Base-by-base conservation (phyloP, 2,113 vertebrate species). In the Tachysurus fulvidraco region DNA sequence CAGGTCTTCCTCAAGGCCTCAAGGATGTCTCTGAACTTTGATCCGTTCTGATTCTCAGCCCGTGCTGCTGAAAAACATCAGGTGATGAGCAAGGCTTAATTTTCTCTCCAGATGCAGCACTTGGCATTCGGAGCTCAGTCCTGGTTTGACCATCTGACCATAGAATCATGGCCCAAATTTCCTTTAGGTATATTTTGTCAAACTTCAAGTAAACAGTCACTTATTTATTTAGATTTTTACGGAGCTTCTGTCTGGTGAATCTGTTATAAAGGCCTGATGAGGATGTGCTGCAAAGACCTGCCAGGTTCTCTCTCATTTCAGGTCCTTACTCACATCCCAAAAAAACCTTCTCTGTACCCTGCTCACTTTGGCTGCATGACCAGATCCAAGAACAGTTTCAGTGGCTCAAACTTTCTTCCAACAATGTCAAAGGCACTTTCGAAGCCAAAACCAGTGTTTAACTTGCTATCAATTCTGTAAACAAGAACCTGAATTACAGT, bases 41-140 rank as follows among this genome's bases (percentile, higher is more conserved):
- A 57, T 79, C 28, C 28, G 16, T 79, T 79, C 54, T 79, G 74
- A 78, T 57, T 28, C 77, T 57, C 9, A 57, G 77, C 36, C 54
- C 77, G 52, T 57, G 54, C 54, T 79, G 77, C 77, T 79, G 28
- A 79, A 79, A 79, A 55, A 79, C 74, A 54, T 78, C 74, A 78
- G 74, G 50, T 78, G 74, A 78, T 79, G 50, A 79, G n/a, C 0
- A 17, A 79, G 30, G 16, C 52, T 52, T 57, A 52, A 57, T 57
- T 79, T 57, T 16, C 54, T 16, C 54, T 79, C 50, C 74, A 78
- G 74, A 78, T 78, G 54, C n/a, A 55, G 52, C n/a, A 79, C 52
- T 79, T 57, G 46, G 74, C 74, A 78, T 54, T 78, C 50, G 17
- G 46, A 54, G 44, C 74, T 54, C 74, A 54, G 16, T 54, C 50